These are phyloP conservation scores for Origma solitaria DNA, from an alignment of 2,113 vertebrate genomes.

Conservation along the genomic window DNA sequence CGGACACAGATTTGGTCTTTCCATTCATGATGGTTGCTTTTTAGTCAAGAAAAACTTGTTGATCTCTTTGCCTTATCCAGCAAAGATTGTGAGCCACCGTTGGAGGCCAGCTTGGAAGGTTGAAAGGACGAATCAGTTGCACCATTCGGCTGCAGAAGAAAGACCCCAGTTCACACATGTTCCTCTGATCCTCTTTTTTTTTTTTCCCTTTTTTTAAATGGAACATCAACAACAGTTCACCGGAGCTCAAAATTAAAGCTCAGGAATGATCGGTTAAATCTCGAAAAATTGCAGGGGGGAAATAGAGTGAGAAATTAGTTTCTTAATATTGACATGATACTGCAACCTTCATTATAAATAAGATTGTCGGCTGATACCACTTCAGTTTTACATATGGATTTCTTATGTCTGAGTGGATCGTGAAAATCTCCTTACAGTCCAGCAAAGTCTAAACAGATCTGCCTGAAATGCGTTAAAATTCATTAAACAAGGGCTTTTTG, in stretches of 20 bases:
- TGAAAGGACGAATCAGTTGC: slow-evolving; percentile 5
- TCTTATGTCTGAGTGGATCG: not conserved
- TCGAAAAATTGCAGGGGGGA: slow-evolving; percentile 39
- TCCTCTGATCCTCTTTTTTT: not conserved
- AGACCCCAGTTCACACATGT: slow-evolving; percentile 43
- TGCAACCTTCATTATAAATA: not conserved
- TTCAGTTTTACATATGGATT: not conserved
- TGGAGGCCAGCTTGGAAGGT: not conserved
- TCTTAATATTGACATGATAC: slow-evolving; percentile 51
- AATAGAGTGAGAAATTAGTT: slow-evolving; percentile 73
- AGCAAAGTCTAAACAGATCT: not conserved
- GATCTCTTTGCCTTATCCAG: not conserved
- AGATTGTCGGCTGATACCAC: not conserved
- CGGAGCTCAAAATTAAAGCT: slow-evolving; percentile 72
- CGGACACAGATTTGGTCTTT: not conserved
- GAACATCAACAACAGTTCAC: slow-evolving; percentile 68
- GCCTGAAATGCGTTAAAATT: not conserved
- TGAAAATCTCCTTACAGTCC: not conserved
- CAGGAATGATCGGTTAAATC: slow-evolving; percentile 56
- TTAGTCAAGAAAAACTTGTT: not conserved
- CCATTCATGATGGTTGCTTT: not conserved
- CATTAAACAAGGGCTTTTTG: not conserved
- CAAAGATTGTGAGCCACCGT: not conserved
- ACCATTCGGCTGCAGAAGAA: not conserved
- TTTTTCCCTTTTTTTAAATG: not conserved